These are phyloP conservation scores for Gymnarchus niloticus DNA, from an alignment of 2,113 vertebrate species.

Conservation along the genomic window DNA sequence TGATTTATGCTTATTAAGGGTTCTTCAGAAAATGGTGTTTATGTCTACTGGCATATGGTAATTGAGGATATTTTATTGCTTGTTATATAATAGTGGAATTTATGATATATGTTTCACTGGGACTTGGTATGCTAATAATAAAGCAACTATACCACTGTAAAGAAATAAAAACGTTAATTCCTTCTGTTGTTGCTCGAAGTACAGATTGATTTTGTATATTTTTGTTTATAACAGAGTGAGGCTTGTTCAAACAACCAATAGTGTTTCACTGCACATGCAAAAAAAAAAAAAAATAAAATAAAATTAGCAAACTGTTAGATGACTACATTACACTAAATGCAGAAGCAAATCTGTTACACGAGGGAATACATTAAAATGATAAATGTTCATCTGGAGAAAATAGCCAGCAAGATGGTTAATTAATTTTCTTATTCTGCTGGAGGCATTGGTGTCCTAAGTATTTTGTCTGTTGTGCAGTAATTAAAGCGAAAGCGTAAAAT, in stretches of 20 bases:
- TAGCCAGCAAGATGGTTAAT: not conserved
- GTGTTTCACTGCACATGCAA: not conserved
- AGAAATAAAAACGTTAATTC: not conserved
- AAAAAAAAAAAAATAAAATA: not conserved
- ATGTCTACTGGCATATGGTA: not conserved
- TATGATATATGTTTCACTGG: not conserved
- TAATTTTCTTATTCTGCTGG: not conserved
- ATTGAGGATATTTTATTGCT: not conserved
- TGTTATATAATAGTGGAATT: not conserved
- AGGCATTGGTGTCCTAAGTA: not conserved
- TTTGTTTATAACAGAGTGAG: not conserved
- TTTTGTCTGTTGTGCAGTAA: not conserved
- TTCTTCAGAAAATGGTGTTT: not conserved
- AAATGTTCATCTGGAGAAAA: conserved; percentile 10
- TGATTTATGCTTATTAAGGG: no score
- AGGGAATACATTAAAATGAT: not conserved
- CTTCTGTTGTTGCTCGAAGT: no score
- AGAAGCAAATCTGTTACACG: not conserved
- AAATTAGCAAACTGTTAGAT: not conserved
- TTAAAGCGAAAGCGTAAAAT: not conserved
- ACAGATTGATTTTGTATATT: not conserved
- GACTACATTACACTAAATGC: not conserved
- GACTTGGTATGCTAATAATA: not conserved
- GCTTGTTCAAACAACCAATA: not conserved
- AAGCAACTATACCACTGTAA: not conserved